Evolutionary conservation across 2,113 vertebrate genomes (phyloP).

Genomic region (Hymenochirus boettgeri): DNA sequence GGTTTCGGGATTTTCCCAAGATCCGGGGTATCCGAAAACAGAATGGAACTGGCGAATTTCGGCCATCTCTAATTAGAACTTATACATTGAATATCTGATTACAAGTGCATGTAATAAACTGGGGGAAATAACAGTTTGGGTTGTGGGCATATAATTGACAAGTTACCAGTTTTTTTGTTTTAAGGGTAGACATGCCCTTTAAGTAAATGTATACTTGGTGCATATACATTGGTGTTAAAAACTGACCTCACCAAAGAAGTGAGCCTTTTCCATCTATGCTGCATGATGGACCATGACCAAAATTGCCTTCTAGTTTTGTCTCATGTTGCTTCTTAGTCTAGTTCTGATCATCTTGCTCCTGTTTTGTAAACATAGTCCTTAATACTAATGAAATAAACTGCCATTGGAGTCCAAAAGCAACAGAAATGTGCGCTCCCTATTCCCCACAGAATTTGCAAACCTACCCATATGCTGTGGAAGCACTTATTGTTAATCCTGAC

Average conservation of each 20-base stretch:
- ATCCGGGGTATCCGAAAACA: too few relatives aligned
- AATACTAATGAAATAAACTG: constrained; percentile 1
- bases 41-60: too few relatives aligned
- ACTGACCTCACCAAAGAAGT: background rate
- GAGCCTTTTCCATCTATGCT: background rate
- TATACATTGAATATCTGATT: too few relatives aligned
- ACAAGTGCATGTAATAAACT: too few relatives aligned
- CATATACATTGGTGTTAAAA: background rate
- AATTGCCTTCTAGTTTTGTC: background rate
- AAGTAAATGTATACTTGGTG: too few relatives aligned
- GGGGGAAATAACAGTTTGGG: too few relatives aligned
- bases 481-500: background rate
- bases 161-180: too few relatives aligned
- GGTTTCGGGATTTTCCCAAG: too few relatives aligned
- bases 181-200: too few relatives aligned
- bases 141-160: too few relatives aligned
- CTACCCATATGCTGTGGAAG: background rate
- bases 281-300: background rate
- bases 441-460: background rate
- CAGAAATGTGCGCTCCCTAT: background rate
- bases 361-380: background rate
- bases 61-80: too few relatives aligned
- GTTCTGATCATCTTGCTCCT: background rate
- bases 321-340: background rate
- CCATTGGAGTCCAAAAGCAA: background rate